A percentile compares a stretch with the other conserved stretches of the same genome.
phyloP scores from a whole-genome alignment of 2,113 vertebrate species.

The Actenoides lindsayi region DNA sequence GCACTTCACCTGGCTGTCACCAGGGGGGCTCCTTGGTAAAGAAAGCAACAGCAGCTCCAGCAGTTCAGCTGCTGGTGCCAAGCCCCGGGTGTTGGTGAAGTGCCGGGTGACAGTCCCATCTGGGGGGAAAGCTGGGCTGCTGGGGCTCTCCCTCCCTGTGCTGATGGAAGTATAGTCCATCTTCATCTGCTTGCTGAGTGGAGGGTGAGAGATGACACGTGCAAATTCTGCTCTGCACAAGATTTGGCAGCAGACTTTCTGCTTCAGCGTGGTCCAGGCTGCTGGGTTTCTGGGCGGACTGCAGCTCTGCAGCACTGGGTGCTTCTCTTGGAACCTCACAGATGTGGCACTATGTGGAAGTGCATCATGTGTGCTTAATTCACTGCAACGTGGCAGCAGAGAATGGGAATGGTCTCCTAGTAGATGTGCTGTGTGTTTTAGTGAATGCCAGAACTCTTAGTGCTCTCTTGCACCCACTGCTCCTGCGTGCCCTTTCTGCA shows the following conservation, averaged over 20 bases:
- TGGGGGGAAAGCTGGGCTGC: not conserved
- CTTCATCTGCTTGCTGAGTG: not conserved
- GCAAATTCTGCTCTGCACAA: not conserved
- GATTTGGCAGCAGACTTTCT: rapidly evolving
- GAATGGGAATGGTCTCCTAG: not conserved
- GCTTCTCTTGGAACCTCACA: not conserved
- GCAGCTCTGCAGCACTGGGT: not conserved
- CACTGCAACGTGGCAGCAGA: rapidly evolving
- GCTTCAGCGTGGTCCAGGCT: rapidly evolving
- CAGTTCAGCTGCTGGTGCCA: not conserved
- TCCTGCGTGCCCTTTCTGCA: not conserved
- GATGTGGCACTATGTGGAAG: not conserved
- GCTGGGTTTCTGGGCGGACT: rapidly evolving
- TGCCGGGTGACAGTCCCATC: not conserved
- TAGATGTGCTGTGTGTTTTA: not conserved
- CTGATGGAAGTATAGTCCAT: rapidly evolving
- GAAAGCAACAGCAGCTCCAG: not conserved
- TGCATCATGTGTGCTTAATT: not conserved
- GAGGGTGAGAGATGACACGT: rapidly evolving
- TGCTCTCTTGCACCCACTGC: not conserved
- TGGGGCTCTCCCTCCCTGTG: not conserved
- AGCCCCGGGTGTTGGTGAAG: rapidly evolving
- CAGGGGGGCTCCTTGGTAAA: slow-evolving; percentile 2
- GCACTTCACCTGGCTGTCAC: not conserved
- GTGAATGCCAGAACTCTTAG: not conserved